Evolutionary conservation across 2,888 invertebrate genomes (phyloP).

Genomic region (Glaucopsyche alexis): DNA sequence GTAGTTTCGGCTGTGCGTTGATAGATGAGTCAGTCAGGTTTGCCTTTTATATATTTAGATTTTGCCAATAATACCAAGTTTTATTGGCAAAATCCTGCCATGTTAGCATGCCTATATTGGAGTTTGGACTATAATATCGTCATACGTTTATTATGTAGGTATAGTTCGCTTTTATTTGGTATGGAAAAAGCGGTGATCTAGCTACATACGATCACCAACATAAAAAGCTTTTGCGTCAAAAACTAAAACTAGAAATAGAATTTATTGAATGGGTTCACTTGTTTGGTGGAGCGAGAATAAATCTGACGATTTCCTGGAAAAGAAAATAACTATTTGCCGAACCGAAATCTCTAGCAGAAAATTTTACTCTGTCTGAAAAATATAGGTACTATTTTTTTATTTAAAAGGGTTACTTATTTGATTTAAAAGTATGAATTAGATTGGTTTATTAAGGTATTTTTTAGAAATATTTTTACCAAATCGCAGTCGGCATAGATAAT

Average conservation of each 20-base stretch:
- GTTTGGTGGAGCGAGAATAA: conserved; percentile 43
- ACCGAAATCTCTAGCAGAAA: neutral
- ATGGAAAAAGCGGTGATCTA: neutral
- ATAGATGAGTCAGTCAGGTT: too few species aligned
- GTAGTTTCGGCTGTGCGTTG: too few species aligned
- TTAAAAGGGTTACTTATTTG: neutral
- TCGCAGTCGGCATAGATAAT: too few species aligned
- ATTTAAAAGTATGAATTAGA: too few species aligned
- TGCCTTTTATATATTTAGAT: too few species aligned
- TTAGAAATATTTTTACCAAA: too few species aligned
- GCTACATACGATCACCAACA: conserved; percentile 4
- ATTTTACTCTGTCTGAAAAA: neutral
- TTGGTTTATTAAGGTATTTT: too few species aligned
- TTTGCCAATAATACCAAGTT: too few species aligned
- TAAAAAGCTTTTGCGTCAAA: conserved; percentile 27
- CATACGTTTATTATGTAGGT: too few species aligned
- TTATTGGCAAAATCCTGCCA: too few species aligned
- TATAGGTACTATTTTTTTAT: neutral
- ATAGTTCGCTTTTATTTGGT: neutral
- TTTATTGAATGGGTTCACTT: conserved; percentile 42
- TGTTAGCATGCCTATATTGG: too few species aligned
- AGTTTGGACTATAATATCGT: too few species aligned
- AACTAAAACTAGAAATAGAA: conserved; percentile 46
- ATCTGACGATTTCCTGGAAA: conserved; percentile 40
- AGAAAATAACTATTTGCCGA: conserved; percentile 19